phyloP scores from a whole-genome alignment of 2,888 invertebrate species.

The Agapetus fuscipes region DNA sequence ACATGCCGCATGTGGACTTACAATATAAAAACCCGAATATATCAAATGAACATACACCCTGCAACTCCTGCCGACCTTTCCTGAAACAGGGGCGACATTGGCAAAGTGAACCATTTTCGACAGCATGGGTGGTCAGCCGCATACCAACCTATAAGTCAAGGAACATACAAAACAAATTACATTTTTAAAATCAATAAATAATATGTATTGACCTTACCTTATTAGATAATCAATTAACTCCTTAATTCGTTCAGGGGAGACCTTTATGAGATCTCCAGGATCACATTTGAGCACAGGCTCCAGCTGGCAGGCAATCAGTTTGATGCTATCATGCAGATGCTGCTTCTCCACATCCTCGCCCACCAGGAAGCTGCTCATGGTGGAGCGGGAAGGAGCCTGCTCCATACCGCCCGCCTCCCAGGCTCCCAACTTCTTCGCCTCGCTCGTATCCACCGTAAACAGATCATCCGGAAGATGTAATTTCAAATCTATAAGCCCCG shows the following conservation, averaged over 20 bases:
- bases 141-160: too few species aligned
- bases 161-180: too few species aligned
- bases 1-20: too few species aligned
- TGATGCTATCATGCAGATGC: not conserved
- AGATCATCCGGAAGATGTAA: slow-evolving; percentile 47
- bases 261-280: not conserved
- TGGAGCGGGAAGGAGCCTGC: slow-evolving; percentile 2
- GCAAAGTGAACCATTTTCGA: too few species aligned
- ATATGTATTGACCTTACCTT: too few species aligned
- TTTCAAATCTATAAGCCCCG: slow-evolving; percentile 29
- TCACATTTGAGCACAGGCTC: not conserved
- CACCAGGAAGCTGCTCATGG: not conserved
- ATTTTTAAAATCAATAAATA: too few species aligned
- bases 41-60: too few species aligned
- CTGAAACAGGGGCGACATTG: too few species aligned
- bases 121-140: too few species aligned
- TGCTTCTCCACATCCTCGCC: not conserved
- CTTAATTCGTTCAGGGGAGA: not conserved
- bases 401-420: slow-evolving; percentile 8
- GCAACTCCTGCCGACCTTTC: too few species aligned
- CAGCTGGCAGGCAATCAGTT: not conserved
- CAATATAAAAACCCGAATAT: too few species aligned
- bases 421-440: slow-evolving; percentile 25
- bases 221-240: not conserved
- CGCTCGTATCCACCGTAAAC: slow-evolving; percentile 42